phyloP scores from a whole-genome alignment of 1,140 invertebrate genomes.

The Tetramorium parvispinum region DNA sequence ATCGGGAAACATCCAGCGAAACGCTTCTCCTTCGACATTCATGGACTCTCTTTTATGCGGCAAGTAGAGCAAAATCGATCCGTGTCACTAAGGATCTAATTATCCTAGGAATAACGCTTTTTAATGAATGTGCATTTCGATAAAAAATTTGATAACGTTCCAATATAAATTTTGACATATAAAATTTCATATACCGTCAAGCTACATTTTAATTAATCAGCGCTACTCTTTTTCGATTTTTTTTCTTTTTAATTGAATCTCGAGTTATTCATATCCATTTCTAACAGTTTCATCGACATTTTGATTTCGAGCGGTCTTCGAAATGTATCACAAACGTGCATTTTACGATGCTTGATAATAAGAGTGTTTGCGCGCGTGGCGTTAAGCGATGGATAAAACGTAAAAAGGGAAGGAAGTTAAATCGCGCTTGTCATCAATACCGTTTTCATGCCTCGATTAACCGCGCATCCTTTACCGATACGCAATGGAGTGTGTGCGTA shows the following conservation, averaged over 20 bases:
- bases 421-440: constrained; percentile 59
- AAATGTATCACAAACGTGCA: constrained; percentile 1
- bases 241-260: not conserved
- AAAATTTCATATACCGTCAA: not conserved
- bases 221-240: not conserved
- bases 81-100: constrained; percentile 18
- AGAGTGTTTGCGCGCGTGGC: constrained; percentile 9
- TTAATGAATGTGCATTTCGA: not conserved
- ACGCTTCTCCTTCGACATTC: not conserved
- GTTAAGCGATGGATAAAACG: constrained; percentile 35
- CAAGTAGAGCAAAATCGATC: not conserved
- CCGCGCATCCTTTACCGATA: constrained; percentile 40
- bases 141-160: not conserved
- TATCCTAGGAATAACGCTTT: not conserved
- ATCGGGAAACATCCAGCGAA: constrained; percentile 31
- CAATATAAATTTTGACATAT: not conserved
- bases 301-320: not conserved
- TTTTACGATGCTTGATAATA: constrained; percentile 5
- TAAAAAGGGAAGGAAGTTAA: constrained; percentile 59
- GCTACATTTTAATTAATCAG: not conserved
- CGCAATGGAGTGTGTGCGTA: constrained; percentile 11
- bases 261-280: not conserved
- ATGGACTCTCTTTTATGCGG: constrained; percentile 18
- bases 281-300: not conserved
- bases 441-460: constrained; percentile 50